A percentile compares a stretch with the other conserved stretches of the same genome.
These are phyloP conservation scores for Meandrusa payeni DNA, from an alignment of 2,888 invertebrate species.

Conservation along the genomic window DNA sequence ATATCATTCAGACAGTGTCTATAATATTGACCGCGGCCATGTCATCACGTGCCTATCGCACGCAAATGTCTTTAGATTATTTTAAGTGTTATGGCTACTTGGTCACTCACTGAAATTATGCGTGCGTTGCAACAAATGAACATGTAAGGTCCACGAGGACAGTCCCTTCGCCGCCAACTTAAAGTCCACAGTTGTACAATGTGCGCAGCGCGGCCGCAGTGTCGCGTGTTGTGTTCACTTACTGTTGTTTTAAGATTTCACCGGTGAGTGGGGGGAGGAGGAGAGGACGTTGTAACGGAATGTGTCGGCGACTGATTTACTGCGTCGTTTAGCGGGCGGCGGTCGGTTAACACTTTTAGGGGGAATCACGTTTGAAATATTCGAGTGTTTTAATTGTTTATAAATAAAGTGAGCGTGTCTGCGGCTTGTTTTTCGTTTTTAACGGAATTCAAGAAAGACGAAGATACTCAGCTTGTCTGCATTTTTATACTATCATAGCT, in stretches of 20 bases:
- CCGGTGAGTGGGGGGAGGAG: constrained; percentile 7
- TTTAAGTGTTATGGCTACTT: constrained; percentile 11
- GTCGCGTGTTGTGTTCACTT: neutral
- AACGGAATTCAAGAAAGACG: too few species aligned
- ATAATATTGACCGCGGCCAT: neutral
- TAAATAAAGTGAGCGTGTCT: too few species aligned
- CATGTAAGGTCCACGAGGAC: neutral
- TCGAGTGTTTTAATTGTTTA: neutral
- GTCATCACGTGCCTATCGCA: constrained; percentile 16
- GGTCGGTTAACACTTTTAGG: too few species aligned
- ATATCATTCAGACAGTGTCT: neutral
- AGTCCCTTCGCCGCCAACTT: neutral
- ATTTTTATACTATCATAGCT: too few species aligned
- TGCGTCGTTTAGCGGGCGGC: constrained; percentile 4
- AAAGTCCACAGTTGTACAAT: neutral
- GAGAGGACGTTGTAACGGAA: constrained; percentile 13
- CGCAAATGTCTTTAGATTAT: constrained; percentile 12
- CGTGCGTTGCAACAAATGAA: neutral
- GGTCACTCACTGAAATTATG: neutral
- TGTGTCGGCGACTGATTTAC: constrained; percentile 18
- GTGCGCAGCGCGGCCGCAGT: neutral
- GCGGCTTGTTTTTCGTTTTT: too few species aligned
- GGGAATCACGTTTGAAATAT: neutral
- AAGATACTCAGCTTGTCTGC: too few species aligned
- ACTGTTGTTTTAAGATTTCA: constrained; percentile 3